phyloP scores from a whole-genome alignment of 2,797 vertebrate species.

The Moxostoma hubbsi region DNA sequence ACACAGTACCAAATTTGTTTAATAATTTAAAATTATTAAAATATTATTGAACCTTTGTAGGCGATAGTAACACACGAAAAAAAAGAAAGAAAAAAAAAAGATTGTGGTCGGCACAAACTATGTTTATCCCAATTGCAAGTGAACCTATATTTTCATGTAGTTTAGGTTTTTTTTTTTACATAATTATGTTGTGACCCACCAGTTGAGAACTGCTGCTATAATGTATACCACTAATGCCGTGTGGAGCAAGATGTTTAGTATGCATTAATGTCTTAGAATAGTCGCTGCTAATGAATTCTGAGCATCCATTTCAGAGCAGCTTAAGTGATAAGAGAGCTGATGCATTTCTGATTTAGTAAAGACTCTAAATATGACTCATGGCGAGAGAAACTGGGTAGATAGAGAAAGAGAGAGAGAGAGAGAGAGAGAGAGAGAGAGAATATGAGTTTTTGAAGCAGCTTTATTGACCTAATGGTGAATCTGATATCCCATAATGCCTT shows the following conservation, averaged over 20 bases:
- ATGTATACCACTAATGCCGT: neutral
- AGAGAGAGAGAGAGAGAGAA: neutral
- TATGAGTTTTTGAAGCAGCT: neutral
- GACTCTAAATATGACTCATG: neutral
- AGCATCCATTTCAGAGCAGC: conserved; percentile 25
- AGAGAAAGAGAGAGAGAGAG: neutral
- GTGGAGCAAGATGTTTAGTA: conserved; percentile 32
- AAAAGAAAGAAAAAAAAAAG: no score
- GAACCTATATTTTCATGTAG: no score
- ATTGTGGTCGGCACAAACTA: no score
- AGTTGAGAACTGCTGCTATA: neutral
- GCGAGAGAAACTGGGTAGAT: neutral
- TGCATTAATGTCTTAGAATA: conserved; percentile 18
- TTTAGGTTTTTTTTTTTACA: no score
- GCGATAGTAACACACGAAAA: no score
- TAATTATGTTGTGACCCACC: no score
- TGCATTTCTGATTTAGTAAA: conserved; percentile 2
- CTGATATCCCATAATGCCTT: conserved; percentile 18
- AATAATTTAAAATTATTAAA: no score
- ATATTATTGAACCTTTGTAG: no score
- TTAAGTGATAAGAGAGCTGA: conserved; percentile 26
- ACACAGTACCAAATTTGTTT: no score
- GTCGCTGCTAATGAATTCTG: conserved; percentile 32
- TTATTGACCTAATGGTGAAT: conserved; percentile 37
- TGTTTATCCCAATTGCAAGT: no score